Conservation (phyloP, 2,797 vertebrate species). For the Poeciliopsis infans region DNA sequence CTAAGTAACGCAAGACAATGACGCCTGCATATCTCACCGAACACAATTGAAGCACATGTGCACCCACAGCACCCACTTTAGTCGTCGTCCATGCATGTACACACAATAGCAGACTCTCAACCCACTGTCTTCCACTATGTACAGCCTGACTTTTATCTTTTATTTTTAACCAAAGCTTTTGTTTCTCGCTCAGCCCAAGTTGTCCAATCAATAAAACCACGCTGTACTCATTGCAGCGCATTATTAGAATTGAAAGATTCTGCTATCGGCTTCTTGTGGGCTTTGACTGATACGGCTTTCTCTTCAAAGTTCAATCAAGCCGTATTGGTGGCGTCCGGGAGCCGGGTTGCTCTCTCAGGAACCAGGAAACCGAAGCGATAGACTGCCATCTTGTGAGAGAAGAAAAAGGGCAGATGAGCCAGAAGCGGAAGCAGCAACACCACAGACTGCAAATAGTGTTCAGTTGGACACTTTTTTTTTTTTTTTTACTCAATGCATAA, state of each 20-base stretch:
- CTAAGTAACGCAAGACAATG: conserved; percentile 68
- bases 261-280: conserved; percentile 57
- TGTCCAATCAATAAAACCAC: conserved; percentile 59
- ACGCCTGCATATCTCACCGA: conserved; percentile 53
- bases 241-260: conserved; percentile 66
- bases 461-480: conserved; percentile 42
- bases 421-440: conserved; percentile 35
- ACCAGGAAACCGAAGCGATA: conserved; percentile 67
- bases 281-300: conserved; percentile 59
- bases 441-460: conserved; percentile 40
- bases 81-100: conserved; percentile 26
- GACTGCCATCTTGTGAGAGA: conserved; percentile 84
- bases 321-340: conserved; percentile 47
- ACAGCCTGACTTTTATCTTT: conserved; percentile 6
- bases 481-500: background rate
- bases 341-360: conserved; percentile 22
- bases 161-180: conserved; percentile 42
- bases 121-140: conserved; percentile 7
- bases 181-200: conserved; percentile 53
- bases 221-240: conserved; percentile 53
- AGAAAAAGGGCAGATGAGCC: conserved; percentile 45
- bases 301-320: conserved; percentile 62
- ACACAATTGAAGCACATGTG: conserved; percentile 62
- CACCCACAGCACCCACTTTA: conserved; percentile 35
- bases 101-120: conserved; percentile 14